phyloP scores from a whole-genome alignment of 2,797 vertebrate genomes.

The Anomalospiza imberbis region DNA sequence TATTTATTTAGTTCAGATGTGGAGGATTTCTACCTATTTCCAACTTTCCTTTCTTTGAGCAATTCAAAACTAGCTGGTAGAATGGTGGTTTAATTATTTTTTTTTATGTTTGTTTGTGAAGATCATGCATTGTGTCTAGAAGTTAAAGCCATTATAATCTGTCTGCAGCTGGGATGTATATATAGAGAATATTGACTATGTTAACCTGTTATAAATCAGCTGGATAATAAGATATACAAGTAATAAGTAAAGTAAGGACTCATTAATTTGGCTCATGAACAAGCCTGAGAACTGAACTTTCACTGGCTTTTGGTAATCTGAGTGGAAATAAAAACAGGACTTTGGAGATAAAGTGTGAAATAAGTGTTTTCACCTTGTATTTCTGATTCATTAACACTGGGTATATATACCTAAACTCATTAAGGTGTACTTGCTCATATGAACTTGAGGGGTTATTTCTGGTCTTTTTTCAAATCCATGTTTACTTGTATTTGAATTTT shows the following conservation, averaged over 20 bases:
- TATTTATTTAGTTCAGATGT: not conserved
- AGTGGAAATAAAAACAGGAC: not conserved
- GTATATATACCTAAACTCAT: not conserved
- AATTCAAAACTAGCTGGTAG: not conserved
- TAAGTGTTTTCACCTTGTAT: not conserved
- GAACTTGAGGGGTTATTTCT: not conserved
- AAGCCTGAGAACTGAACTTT: not conserved
- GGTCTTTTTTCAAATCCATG: not conserved
- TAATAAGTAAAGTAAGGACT: not conserved
- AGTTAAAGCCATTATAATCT: not conserved
- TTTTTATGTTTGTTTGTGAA: not conserved
- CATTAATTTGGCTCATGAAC: not conserved
- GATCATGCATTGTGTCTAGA: not conserved
- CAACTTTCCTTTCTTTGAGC: not conserved
- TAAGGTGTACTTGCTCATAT: not conserved
- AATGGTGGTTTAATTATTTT: not conserved
- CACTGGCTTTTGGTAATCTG: not conserved
- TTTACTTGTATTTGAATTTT: not conserved
- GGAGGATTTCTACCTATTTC: not conserved
- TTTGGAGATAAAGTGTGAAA: not conserved
- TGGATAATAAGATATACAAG: not conserved
- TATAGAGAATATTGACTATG: not conserved
- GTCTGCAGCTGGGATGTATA: not conserved
- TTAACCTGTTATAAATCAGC: not conserved
- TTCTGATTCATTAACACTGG: not conserved